A percentile compares a stretch with the other conserved stretches of the same genome.
phyloP scores from a whole-genome alignment of 2,888 invertebrate species.

The Andrena praecox region DNA sequence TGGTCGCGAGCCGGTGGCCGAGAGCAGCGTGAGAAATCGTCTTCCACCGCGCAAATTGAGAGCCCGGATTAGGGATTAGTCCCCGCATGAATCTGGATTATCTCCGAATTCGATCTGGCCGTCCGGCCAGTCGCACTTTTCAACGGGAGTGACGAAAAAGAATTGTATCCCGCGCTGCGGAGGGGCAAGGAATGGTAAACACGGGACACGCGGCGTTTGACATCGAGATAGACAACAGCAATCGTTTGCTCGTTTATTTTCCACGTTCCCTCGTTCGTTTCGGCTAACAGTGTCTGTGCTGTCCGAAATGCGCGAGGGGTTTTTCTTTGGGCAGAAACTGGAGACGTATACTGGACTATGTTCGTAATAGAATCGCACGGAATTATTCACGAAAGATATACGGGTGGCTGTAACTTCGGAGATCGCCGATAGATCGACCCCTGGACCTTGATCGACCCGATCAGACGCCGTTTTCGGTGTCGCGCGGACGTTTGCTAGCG shows the following conservation, averaged over 20 bases:
- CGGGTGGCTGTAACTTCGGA: not conserved
- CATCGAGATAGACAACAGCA: not conserved
- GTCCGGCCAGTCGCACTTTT: slow-evolving; percentile 16
- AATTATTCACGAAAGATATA: not conserved
- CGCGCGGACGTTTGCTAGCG: not conserved
- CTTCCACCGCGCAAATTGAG: slow-evolving; percentile 36
- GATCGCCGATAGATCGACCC: slow-evolving; percentile 1
- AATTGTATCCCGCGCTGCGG: slow-evolving; percentile 5
- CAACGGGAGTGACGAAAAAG: not conserved
- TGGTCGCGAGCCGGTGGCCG: not conserved
- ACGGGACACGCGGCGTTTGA: not conserved
- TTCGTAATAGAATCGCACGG: slow-evolving; percentile 27
- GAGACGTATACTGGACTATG: slow-evolving; percentile 28
- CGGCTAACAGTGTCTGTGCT: not conserved
- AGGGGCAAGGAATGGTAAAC: not conserved
- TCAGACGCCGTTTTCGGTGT: not conserved
- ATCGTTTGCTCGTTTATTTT: slow-evolving; percentile 2
- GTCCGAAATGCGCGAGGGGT: not conserved
- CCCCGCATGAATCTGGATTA: slow-evolving; percentile 45
- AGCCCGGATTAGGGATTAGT: slow-evolving; percentile 17
- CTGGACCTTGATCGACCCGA: not conserved
- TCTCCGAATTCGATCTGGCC: slow-evolving; percentile 39
- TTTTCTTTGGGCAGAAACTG: slow-evolving; percentile 1
- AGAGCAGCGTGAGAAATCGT: slow-evolving; percentile 21
- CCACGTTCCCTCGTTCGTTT: slow-evolving; percentile 15